Evolutionary conservation across 2,113 vertebrate species (phyloP), one percentile per base, ranked within the genome.

Genomic region (Erythrolamprus reginae): DNA sequence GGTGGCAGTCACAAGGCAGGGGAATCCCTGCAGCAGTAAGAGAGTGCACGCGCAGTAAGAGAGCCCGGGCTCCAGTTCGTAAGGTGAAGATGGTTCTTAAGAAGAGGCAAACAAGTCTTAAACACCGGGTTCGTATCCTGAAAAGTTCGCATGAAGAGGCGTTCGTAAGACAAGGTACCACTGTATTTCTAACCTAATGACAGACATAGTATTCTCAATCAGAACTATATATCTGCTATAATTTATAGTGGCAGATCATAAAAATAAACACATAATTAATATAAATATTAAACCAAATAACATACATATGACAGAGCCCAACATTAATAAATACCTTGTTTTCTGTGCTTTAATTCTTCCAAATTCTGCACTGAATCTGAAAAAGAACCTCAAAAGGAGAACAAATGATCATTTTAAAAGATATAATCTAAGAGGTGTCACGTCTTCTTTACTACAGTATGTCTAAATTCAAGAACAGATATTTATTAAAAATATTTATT

Each of bases 311-410:
- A 10, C 12, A 85, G 28, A 53, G n/a, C 3, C 28, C 3, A 91
- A 17, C 10, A 91, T 89, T 52, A 77, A 89, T 89, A 87, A 85
- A 89, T 94, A 93, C 95, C 84, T 48, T 65, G 61, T 33, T 77
- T 89, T 88, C 42, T 94, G 47, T 33, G 10, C 45, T 93, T 93
- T 55, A 33, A 90, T 84, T 61, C 23, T 45, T 47, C 0, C 0
- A 2, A 38, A 19, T 77, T 77, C 65, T 38, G n/a, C 15, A 5
- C 15, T 0, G 86, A 58, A 33, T 5, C 95, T 96, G 2, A 84
- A 93, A 88, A 89, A 90, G 89, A 9, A 7, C 5, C 88, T 89
- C 38, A 33, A 83, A n/a, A 90, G 8, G 77, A 51, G 8, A 85
- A 51, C 88, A 92, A 3, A 51, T 86, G 92, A 58, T 24, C n/a